Conservation (phyloP, 2,888 invertebrate genomes). For the Epirrhoe alternata region DNA sequence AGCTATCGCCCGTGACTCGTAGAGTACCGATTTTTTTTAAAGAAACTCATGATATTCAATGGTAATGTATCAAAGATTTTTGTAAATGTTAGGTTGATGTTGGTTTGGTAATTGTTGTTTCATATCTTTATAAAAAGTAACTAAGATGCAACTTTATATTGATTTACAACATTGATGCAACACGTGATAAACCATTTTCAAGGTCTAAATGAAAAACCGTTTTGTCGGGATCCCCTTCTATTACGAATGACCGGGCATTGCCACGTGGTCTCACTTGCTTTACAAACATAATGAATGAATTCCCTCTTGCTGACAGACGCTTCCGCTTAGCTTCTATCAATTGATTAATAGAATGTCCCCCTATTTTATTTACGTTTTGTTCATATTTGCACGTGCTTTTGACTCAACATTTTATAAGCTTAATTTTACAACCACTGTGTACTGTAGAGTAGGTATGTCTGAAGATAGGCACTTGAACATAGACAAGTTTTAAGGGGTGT, state of each 20-base stretch:
- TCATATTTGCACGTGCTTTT: slow-evolving; percentile 36
- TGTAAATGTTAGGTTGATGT: too few relatives aligned
- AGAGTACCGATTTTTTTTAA: too few relatives aligned
- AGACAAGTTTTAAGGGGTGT: slow-evolving; percentile 43
- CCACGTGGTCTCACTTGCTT: slow-evolving; percentile 54
- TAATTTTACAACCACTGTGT: slow-evolving; percentile 11
- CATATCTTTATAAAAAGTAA: too few relatives aligned
- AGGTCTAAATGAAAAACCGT: slow-evolving; percentile 28
- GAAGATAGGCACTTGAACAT: slow-evolving; percentile 35
- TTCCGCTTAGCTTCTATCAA: slow-evolving; percentile 61
- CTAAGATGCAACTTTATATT: not conserved
- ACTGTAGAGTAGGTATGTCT: slow-evolving; percentile 5
- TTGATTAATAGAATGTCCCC: slow-evolving; percentile 55
- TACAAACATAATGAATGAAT: slow-evolving; percentile 64
- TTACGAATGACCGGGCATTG: slow-evolving; percentile 48
- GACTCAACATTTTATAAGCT: slow-evolving; percentile 12
- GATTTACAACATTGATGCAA: not conserved
- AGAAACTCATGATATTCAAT: not conserved
- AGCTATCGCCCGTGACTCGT: too few relatives aligned
- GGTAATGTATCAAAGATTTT: too few relatives aligned
- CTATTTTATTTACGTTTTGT: slow-evolving; percentile 46
- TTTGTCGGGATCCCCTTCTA: slow-evolving; percentile 38
- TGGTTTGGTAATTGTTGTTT: too few relatives aligned
- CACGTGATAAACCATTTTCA: slow-evolving; percentile 27
- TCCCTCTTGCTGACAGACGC: slow-evolving; percentile 64